A percentile compares a stretch with the other conserved stretches of the same genome.
phyloP scores from a whole-genome alignment of 2,888 invertebrate genomes.

The Orthosia gracilis region DNA sequence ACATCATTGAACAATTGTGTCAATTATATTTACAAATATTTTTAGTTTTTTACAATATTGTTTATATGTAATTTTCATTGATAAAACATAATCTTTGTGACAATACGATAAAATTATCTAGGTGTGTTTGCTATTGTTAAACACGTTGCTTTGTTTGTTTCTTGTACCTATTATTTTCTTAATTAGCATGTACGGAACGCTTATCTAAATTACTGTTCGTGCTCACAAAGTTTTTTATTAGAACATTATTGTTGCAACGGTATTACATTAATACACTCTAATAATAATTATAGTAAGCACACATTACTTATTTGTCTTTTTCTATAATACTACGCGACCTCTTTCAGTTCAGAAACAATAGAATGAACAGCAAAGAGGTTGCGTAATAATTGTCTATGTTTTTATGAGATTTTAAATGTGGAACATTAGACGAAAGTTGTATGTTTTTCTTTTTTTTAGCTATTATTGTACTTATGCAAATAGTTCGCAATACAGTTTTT shows the following conservation, averaged over 20 bases:
- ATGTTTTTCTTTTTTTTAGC: slow-evolving; percentile 10
- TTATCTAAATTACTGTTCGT: slow-evolving; percentile 16
- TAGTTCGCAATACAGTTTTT: slow-evolving; percentile 30
- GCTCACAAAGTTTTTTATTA: slow-evolving; percentile 18
- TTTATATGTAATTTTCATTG: too few species aligned
- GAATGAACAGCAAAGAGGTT: slow-evolving; percentile 42
- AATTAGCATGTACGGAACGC: slow-evolving; percentile 14
- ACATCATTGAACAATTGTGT: neutral
- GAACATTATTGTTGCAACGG: slow-evolving; percentile 19
- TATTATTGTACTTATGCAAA: slow-evolving; percentile 35
- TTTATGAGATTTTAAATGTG: slow-evolving; percentile 58
- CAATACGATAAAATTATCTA: neutral
- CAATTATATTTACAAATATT: neutral
- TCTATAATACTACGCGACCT: slow-evolving; percentile 17
- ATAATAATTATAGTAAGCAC: slow-evolving; percentile 14
- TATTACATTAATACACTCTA: neutral
- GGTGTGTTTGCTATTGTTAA: slow-evolving; percentile 1
- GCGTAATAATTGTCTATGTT: slow-evolving; percentile 36
- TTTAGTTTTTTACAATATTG: too few species aligned
- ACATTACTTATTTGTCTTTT: slow-evolving; percentile 14
- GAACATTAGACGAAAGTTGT: slow-evolving; percentile 43
- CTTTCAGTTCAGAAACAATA: slow-evolving; percentile 42
- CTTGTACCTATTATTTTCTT: neutral
- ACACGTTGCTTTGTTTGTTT: neutral
- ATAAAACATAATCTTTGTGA: neutral